phyloP scores from a whole-genome alignment of 2,888 invertebrate species.

The Sphecodes monilicornis region DNA sequence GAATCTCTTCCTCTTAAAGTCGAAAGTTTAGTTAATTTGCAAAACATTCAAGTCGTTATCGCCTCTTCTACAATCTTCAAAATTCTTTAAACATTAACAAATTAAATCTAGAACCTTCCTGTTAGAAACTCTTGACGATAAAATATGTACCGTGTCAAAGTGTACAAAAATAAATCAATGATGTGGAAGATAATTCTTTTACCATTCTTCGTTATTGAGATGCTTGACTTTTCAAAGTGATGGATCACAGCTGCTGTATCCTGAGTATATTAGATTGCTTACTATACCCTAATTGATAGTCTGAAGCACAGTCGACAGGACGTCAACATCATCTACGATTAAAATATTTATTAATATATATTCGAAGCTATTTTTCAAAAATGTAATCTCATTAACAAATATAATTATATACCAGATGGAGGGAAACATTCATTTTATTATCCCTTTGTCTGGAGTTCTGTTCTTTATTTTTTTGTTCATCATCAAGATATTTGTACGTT shows the following conservation, averaged over 20 bases:
- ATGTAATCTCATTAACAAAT: background rate
- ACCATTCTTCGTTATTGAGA: background rate
- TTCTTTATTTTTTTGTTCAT: background rate
- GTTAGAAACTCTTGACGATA: background rate
- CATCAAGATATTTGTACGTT: background rate
- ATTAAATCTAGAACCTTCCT: background rate
- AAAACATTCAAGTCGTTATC: background rate
- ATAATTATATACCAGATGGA: background rate
- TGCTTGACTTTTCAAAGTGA: slow-evolving; percentile 2
- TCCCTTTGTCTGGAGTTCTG: background rate
- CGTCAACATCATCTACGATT: background rate
- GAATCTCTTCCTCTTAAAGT: background rate
- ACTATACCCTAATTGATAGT: background rate
- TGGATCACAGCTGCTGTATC: background rate
- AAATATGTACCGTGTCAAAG: background rate
- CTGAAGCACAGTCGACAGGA: background rate
- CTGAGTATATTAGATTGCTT: background rate
- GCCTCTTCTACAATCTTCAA: background rate
- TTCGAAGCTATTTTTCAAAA: background rate
- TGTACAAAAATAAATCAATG: background rate
- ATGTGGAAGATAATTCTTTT: background rate
- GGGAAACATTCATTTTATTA: background rate
- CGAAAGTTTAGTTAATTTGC: background rate
- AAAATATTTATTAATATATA: background rate
- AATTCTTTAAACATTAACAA: background rate